Base-by-base conservation (phyloP, 2,888 invertebrate species). In the Drosophila maculinotata region DNA sequence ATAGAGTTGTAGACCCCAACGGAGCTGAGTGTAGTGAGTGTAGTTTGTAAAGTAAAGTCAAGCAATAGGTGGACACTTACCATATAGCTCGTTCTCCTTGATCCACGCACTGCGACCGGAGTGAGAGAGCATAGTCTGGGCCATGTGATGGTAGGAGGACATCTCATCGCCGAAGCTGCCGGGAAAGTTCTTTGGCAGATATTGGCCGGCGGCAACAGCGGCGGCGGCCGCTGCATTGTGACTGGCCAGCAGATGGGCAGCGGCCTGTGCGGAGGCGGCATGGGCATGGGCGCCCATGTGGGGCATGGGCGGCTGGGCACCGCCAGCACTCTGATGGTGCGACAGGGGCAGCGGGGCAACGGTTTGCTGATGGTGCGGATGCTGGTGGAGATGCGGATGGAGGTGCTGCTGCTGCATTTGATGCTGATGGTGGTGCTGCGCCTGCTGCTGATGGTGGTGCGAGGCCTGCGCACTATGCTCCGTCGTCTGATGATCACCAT, bases 41-140 rank as follows among this genome's bases (percentile, higher is more conserved):
- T 20, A 20, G 5, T 31, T n/a, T n/a, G n/a, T n/a, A n/a, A n/a
- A n/a, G n/a, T n/a, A n/a, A n/a, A n/a, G n/a, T 20, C 20, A 15
- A 14, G 12, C n/a, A 10, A 17, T 12, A 12, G 2, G 1, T 3
- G 2, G 0, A 8, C 31, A 89, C 91, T 90, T 67, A 92, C 91
- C 91, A 68, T 91, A 92, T 51, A 91, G 74, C 52, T 92, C 91
- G 51, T 87, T 91, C 66, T 91, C 91, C 64, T 91, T 90, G 60
- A 91, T 90, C 91, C 91, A 91, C 7, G 90, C 87, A 49, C 73
- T 79, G 60, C 90, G 88, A 14, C 90, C 89, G 51, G 88, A 74
- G 65, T 89, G 90, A 60, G 89, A 83, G 47, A 90, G 81, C 89
- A 91, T 91, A 7, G 91, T 89, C 60, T 91, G 91, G n/a, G 90